These are phyloP conservation scores for Anarsia innoxiella DNA, from an alignment of 2,888 invertebrate species.

Conservation along the genomic window DNA sequence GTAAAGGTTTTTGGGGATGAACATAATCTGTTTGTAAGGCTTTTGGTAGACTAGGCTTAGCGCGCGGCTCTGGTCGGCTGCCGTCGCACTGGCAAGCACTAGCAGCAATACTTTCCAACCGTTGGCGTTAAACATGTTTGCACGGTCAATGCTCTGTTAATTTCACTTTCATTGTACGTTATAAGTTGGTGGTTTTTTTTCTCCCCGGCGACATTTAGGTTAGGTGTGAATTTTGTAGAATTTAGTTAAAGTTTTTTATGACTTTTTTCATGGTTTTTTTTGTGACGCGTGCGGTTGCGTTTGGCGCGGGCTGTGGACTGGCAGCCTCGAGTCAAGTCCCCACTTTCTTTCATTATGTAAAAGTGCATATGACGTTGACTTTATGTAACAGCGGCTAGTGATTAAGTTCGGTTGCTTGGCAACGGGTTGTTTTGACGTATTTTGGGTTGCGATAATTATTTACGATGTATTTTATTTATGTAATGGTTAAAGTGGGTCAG, in stretches of 20 bases:
- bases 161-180: slow-evolving; percentile 65
- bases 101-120: slow-evolving; percentile 70
- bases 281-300: slow-evolving; percentile 24
- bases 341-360: slow-evolving; percentile 31
- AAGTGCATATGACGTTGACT: slow-evolving; percentile 25
- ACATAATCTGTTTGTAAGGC: slow-evolving; percentile 52
- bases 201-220: slow-evolving; percentile 14
- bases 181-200: too few species aligned
- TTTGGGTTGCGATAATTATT: slow-evolving; percentile 7
- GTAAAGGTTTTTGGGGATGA: slow-evolving; percentile 50
- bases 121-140: slow-evolving; percentile 65
- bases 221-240: slow-evolving; percentile 8
- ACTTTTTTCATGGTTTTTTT: slow-evolving; percentile 12
- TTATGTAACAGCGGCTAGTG: slow-evolving; percentile 28
- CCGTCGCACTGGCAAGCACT: slow-evolving; percentile 45
- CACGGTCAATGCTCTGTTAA: slow-evolving; percentile 56
- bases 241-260: background rate
- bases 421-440: slow-evolving; percentile 48
- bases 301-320: slow-evolving; percentile 31
- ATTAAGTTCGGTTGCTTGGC: slow-evolving; percentile 24
- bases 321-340: slow-evolving; percentile 16
- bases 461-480: background rate
- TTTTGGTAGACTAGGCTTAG: slow-evolving; percentile 52
- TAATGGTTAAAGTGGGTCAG: background rate
- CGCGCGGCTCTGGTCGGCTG: slow-evolving; percentile 60